Conservation (phyloP, 2,888 invertebrate genomes). For the Eupithecia dodoneata region DNA sequence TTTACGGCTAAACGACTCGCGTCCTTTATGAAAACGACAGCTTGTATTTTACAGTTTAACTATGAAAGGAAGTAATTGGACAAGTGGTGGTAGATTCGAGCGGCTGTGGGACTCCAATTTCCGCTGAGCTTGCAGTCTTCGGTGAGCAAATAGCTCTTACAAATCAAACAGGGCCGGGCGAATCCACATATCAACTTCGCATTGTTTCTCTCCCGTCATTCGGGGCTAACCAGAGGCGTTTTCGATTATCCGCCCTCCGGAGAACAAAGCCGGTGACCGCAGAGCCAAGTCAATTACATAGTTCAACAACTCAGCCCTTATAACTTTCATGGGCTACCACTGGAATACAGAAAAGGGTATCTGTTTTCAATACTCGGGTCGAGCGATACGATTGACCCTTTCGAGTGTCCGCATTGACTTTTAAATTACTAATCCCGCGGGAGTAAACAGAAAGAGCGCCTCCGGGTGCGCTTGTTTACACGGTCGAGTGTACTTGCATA, state of each 20-base stretch:
- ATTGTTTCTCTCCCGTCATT: conserved; percentile 81
- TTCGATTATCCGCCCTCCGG: conserved; percentile 81
- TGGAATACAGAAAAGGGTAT: conserved; percentile 84
- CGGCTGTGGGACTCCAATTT: conserved; percentile 72
- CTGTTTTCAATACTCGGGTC: conserved; percentile 81
- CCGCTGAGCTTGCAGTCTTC: conserved; percentile 76
- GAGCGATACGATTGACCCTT: conserved; percentile 82
- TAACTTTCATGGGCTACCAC: conserved; percentile 82
- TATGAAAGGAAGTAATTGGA: conserved; percentile 74
- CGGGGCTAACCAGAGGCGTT: conserved; percentile 81
- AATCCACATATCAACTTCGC: conserved; percentile 83
- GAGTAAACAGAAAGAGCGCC: conserved; percentile 78
- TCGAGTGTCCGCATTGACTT: conserved; percentile 84
- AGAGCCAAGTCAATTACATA: conserved; percentile 84
- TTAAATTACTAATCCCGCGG: conserved; percentile 84
- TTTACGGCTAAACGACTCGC: conserved; percentile 55
- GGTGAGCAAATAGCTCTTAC: conserved; percentile 79
- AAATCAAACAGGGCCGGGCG: conserved; percentile 81
- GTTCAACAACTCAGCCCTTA: conserved; percentile 84
- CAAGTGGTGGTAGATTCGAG: conserved; percentile 72
- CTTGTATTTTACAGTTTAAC: conserved; percentile 59
- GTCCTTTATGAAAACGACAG: conserved; percentile 66
- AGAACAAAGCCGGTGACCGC: conserved; percentile 83
- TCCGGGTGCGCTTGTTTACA: conserved; percentile 75
- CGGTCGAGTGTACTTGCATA: conserved; percentile 80